Evolutionary conservation across 1,140 invertebrate species (phyloP).

Genomic region (Zaprionus tsacasi): DNA sequence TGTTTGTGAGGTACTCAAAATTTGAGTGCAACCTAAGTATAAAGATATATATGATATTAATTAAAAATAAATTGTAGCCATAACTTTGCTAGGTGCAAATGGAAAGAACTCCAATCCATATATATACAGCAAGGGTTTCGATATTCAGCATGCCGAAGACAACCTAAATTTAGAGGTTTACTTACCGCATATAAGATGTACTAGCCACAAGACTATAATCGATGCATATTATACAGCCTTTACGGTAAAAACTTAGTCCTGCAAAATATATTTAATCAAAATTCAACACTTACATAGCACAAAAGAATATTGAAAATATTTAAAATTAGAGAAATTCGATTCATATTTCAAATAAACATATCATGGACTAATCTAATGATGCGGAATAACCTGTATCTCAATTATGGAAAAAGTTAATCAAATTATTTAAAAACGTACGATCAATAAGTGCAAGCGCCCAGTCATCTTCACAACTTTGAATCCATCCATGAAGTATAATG

Average conservation of each 20-base stretch:
- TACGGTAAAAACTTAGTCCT: conserved; percentile 76
- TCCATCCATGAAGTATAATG: conserved; percentile 81
- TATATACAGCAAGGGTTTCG: no score
- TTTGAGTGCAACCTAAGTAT: conserved; percentile 55
- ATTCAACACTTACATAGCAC: no score
- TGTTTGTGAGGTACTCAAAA: conserved; percentile 58
- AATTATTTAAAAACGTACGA: conserved; percentile 45
- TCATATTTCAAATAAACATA: no score
- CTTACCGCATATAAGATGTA: conserved; percentile 66
- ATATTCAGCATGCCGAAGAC: no score
- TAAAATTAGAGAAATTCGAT: no score
- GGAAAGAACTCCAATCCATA: neutral
- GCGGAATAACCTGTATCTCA: no score
- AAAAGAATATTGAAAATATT: no score
- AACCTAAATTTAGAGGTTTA: neutral
- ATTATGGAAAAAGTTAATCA: no score
- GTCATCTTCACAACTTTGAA: conserved; percentile 70
- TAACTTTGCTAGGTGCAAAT: neutral
- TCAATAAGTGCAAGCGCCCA: conserved; percentile 73
- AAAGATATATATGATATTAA: neutral
- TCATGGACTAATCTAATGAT: no score
- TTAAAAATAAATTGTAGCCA: neutral
- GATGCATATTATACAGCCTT: conserved; percentile 80
- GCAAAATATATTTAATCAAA: conserved; percentile 11
- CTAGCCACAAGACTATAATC: conserved; percentile 70